phyloP scores from a whole-genome alignment of 2,888 invertebrate genomes.

The Seira sanloemensis region DNA sequence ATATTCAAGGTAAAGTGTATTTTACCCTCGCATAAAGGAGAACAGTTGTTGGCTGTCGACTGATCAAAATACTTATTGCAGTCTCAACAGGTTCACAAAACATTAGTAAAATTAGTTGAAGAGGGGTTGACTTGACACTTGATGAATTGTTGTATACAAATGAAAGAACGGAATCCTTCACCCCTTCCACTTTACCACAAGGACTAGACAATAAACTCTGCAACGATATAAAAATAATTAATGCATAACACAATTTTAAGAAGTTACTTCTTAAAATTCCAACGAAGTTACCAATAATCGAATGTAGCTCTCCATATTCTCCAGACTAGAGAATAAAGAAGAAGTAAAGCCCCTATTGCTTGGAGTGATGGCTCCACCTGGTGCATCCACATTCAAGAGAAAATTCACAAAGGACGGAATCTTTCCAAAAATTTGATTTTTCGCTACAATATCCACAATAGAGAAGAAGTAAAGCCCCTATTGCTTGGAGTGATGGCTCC shows the following conservation, averaged over 20 bases:
- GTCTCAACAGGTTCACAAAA: constrained; percentile 69
- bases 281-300: constrained; percentile 58
- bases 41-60: constrained; percentile 76
- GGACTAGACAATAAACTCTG: constrained; percentile 70
- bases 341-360: constrained; percentile 24
- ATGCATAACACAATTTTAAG: too few species aligned
- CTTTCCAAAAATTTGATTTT: constrained; percentile 67
- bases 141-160: constrained; percentile 63
- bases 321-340: constrained; percentile 40
- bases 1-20: too few species aligned
- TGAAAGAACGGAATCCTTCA: constrained; percentile 62
- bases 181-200: constrained; percentile 62
- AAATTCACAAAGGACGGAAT: constrained; percentile 67
- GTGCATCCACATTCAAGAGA: constrained; percentile 50
- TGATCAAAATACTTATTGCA: constrained; percentile 64
- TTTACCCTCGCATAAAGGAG: constrained; percentile 83
- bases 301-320: constrained; percentile 61
- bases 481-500: constrained; percentile 48
- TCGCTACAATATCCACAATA: constrained; percentile 35
- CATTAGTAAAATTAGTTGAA: constrained; percentile 65
- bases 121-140: constrained; percentile 49
- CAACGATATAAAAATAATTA: too few species aligned
- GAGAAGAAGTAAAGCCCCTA: constrained; percentile 21
- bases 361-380: constrained; percentile 54
- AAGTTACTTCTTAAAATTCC: too few species aligned